These are phyloP conservation scores for Gymnosoma rotundatum DNA, from an alignment of 2,888 invertebrate genomes.

Conservation along the genomic window DNA sequence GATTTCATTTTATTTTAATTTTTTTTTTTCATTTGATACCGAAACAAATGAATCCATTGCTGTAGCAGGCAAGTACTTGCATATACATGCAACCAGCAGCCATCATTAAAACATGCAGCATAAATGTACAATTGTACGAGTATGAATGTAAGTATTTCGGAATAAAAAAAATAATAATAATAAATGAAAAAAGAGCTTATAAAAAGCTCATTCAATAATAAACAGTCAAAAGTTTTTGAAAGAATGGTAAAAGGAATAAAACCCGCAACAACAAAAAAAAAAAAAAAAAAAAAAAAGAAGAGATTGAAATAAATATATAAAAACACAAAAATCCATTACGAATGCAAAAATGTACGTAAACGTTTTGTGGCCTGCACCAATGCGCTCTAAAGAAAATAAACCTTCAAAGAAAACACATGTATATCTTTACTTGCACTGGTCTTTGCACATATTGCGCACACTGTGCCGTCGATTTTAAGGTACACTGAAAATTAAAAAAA, in stretches of 20 bases:
- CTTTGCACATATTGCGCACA: neutral
- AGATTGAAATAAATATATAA: neutral
- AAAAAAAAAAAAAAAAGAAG: conserved; percentile 10
- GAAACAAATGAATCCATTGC: conserved; percentile 49
- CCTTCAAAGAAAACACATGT: neutral
- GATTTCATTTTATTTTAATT: conserved; percentile 9
- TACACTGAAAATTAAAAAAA: neutral
- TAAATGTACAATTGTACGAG: conserved; percentile 45
- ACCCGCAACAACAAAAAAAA: conserved; percentile 12
- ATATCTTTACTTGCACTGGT: neutral
- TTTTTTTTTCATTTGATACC: conserved; percentile 22
- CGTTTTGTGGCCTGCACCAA: conserved; percentile 18
- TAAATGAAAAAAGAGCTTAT: conserved; percentile 30
- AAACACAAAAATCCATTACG: conserved; percentile 56
- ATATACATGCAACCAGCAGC: neutral
- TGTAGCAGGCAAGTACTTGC: conserved; percentile 41
- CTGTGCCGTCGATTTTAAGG: neutral
- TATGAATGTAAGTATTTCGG: conserved; percentile 38
- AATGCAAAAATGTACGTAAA: conserved; percentile 58
- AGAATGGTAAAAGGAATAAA: conserved; percentile 24
- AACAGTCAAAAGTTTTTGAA: conserved; percentile 48
- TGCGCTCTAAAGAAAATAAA: conserved; percentile 47
- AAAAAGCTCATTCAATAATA: conserved; percentile 65
- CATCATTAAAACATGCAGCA: conserved; percentile 37
- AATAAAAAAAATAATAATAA: neutral